These are phyloP conservation scores for Magallana ariakensis DNA, from an alignment of 1,140 invertebrate species.

Conservation along the genomic window DNA sequence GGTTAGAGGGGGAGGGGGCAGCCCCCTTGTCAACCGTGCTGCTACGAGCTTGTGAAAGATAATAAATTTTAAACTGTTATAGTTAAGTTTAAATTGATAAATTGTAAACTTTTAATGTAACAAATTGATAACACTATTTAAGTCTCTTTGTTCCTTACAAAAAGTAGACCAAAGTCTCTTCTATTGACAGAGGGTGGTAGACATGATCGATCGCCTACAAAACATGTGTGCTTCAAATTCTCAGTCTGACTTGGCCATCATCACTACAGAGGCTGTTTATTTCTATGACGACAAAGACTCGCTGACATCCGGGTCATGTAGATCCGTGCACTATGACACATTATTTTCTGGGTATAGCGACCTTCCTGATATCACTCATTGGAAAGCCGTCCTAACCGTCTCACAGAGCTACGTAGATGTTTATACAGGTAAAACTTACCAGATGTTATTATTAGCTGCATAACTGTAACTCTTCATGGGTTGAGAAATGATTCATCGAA, in stretches of 20 bases:
- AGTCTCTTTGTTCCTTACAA: no score
- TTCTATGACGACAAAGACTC: background rate
- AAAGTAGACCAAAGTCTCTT: no score
- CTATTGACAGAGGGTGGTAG: background rate
- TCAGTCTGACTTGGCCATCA: background rate
- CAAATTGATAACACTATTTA: no score
- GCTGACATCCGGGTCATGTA: background rate
- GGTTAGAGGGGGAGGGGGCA: no score
- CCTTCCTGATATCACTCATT: background rate
- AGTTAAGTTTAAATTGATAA: no score
- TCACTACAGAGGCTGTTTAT: background rate
- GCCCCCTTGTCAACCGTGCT: no score
- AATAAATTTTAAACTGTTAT: no score
- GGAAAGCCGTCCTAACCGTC: background rate
- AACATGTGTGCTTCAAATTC: background rate
- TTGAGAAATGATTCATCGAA: no score
- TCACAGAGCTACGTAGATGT: background rate
- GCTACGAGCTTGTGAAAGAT: no score
- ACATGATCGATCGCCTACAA: constrained; percentile 11
- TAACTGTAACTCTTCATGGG: no score
- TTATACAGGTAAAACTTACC: background rate
- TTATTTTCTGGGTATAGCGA: background rate
- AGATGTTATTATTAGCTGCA: no score
- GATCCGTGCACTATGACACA: background rate
- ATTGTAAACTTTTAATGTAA: no score